Base-by-base conservation (phyloP, 2,888 invertebrate genomes). In the Sminthurides aquaticus region DNA sequence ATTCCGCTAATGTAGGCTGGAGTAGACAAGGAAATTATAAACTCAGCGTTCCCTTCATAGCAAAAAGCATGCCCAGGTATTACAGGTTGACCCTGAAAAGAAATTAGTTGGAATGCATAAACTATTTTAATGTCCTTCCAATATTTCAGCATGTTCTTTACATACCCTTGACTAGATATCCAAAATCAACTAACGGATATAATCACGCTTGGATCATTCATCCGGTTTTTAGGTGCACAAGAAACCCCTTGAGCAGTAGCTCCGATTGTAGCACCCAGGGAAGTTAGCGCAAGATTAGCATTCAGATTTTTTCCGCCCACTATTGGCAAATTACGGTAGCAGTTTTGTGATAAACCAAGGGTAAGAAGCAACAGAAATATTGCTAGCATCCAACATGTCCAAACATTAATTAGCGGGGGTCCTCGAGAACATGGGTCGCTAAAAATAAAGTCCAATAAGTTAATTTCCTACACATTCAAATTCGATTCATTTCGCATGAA, bases 51-150 rank as follows among this genome's bases (percentile, higher is more conserved):
- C 1, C 34, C 57, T 22, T 52, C 52, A 28, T 49, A 63, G 52
- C 63, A 63, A 63, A 63, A 57, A 22, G 63, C 63, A 29, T 57
- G 34, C 20, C 63, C 63, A 22, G 63, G 63, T 2, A 63, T 49
- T 20, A 52, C 52, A 22, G 52, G 58, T 27, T 49, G 24, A 1
- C 63, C 63, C 63, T 63, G 24, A 20, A n/a, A 34, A 55, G 5
- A 34, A 34, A 34, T 11, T 34, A 15, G 8, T 15, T 11, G 5
- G 15, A 34, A 34, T 34, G 43, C 43, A 34, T 11, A 34, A 5
- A 5, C 43, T 34, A 34, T 15, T 34, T 34, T 34, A 34, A 11
- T 34, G 5, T 5, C 43, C 15, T 34, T 5, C 5, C 15, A 15
- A 34, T 5, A 15, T 11, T 11, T 11, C 43, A 15, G 8, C 43